phyloP scores from a whole-genome alignment of 1,140 invertebrate species.

The Tribolium madens region DNA sequence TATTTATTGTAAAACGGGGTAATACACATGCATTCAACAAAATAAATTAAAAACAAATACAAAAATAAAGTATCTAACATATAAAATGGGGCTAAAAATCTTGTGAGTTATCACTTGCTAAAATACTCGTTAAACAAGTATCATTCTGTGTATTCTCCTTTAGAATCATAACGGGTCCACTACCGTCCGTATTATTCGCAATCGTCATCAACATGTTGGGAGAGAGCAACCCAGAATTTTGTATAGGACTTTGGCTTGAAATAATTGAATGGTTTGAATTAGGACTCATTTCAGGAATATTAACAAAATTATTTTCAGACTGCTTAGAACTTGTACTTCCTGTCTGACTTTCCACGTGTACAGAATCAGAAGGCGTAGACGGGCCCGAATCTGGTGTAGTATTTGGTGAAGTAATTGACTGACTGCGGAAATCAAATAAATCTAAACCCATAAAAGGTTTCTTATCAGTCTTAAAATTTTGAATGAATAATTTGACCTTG shows the following conservation, averaged over 20 bases:
- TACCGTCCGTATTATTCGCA: slow-evolving; percentile 48
- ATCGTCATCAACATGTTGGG: slow-evolving; percentile 57
- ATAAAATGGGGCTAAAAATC: slow-evolving; percentile 54
- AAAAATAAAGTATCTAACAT: slow-evolving; percentile 38
- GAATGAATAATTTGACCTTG: slow-evolving; percentile 75
- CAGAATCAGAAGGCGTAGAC: slow-evolving; percentile 60
- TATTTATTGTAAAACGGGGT: slow-evolving; percentile 19
- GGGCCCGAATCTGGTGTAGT: slow-evolving; percentile 58
- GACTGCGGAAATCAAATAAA: slow-evolving; percentile 60
- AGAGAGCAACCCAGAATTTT: slow-evolving; percentile 52
- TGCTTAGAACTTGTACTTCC: slow-evolving; percentile 60
- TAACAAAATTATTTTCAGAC: slow-evolving; percentile 60
- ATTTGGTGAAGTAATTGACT: slow-evolving; percentile 62
- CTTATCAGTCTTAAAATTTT: slow-evolving; percentile 63
- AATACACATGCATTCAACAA: slow-evolving; percentile 34
- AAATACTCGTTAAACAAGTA: slow-evolving; percentile 57
- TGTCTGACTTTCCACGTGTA: slow-evolving; percentile 56
- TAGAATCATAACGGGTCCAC: slow-evolving; percentile 48
- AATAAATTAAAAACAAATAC: slow-evolving; percentile 43
- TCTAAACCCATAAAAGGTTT: slow-evolving; percentile 56
- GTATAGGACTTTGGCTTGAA: slow-evolving; percentile 57
- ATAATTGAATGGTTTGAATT: slow-evolving; percentile 63
- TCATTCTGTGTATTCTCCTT: slow-evolving; percentile 56
- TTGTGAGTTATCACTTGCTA: slow-evolving; percentile 61
- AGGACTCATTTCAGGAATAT: slow-evolving; percentile 63